Base-by-base conservation (phyloP, 2,797 vertebrate genomes). In the Danio albolineatus region DNA sequence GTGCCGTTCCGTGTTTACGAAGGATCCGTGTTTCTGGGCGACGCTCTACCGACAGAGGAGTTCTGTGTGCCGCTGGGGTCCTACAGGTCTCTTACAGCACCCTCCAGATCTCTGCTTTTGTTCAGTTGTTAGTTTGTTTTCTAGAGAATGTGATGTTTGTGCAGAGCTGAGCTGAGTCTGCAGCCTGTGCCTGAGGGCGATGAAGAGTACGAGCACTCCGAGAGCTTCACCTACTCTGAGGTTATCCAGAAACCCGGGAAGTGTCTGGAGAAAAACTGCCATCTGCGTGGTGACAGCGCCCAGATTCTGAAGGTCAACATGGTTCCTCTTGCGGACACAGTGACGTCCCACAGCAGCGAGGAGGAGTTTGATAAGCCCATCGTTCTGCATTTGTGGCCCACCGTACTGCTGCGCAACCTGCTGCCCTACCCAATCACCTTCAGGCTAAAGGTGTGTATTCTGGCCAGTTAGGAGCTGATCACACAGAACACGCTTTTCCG, bases 341-440 rank as follows among this genome's bases (percentile, higher is more conserved):
- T 98, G 86, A 92, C 92, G 2, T 94, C 92, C 78, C 90, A 94
- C 90, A 59, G 93, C 89, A 92, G 92, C 0, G 91, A 96, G 89
- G 94, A 97, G 79, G 88, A 94, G 17, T 97, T 95, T 86, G 96
- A 99, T 79, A 92, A 96, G 74, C 96, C 98, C 19, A 97, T 95
- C 2, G 87, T 98, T 86, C 91, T 99, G 73, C 97, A 98, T 88
- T 89, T 99, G 77, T 99, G 97, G 97, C 96, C 97, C 69, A 92
- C 96, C 19, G 87, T 98, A 80, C 91, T 98, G 84, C 93, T 99
- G 0, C 94, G 93, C 57, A 99, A 99, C 89, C 93, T 97, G 79
- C 94, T 99, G 87, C 98, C 98, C 21, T 98, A 97, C 85, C 89
- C 95, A 38, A 92, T 99, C 81, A 88, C 90, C 76, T 98, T 95